Percentiles rank a stretch among this genome's conserved stretches.
Conservation (phyloP, 2,113 vertebrate species). For the Aspidoscelis tigris region DNA sequence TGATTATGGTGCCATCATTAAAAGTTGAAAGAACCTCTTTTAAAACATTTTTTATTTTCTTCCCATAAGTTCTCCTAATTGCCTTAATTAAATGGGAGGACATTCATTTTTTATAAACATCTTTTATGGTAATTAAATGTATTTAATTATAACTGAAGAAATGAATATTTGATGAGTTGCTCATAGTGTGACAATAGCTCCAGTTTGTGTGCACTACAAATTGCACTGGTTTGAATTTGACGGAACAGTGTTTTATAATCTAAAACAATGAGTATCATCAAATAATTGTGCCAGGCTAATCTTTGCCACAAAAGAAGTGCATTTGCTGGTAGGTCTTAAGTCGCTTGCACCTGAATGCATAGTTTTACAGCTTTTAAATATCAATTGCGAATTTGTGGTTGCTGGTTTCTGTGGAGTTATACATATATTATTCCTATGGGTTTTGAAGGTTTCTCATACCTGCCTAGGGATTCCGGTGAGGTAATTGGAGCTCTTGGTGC, state of each 20-base stretch:
- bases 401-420: neutral
- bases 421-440: neutral
- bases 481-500: too few species aligned
- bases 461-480: neutral
- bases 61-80: slow-evolving; percentile 17
- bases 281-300: neutral
- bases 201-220: slow-evolving; percentile 31
- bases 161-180: slow-evolving; percentile 37
- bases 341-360: neutral
- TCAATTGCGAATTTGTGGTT: neutral
- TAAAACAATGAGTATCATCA: neutral
- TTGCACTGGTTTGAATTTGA: slow-evolving; percentile 3
- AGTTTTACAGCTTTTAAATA: neutral
- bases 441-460: neutral
- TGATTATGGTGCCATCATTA: neutral
- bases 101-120: slow-evolving; percentile 33
- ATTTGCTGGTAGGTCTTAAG: neutral
- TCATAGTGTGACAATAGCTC: slow-evolving; percentile 21
- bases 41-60: neutral
- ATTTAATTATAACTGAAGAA: slow-evolving; percentile 39
- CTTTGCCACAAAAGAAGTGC: neutral
- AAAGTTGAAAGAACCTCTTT: slow-evolving; percentile 4
- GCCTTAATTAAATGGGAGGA: slow-evolving; percentile 22
- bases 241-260: neutral
- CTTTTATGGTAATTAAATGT: slow-evolving; percentile 12